Conservation (phyloP, 2,797 vertebrate species). For the Poeciliopsis gracilis region DNA sequence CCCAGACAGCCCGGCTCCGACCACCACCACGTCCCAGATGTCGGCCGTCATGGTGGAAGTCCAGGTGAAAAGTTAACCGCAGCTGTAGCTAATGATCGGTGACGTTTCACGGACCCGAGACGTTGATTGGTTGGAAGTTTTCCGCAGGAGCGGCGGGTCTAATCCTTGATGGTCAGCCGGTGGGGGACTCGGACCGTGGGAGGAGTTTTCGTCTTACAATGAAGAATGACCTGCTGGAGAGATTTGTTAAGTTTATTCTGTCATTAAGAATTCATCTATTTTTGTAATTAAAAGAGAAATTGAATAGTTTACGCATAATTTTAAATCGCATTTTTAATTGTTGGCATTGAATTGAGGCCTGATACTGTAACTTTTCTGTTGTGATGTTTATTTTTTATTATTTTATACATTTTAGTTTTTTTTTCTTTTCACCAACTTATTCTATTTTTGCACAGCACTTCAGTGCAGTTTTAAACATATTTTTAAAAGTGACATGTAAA, state of each 20-base stretch:
- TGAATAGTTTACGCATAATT: too few species aligned
- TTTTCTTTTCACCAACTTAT: too few species aligned
- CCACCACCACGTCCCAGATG: constrained; percentile 78
- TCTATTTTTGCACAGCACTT: too few species aligned
- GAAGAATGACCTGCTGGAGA: not conserved
- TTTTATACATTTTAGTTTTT: too few species aligned
- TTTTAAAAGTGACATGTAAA: too few species aligned
- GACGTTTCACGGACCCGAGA: not conserved
- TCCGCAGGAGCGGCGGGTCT: not conserved
- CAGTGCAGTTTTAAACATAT: too few species aligned
- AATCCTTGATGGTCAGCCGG: not conserved
- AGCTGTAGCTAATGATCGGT: not conserved
- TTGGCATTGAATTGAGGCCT: too few species aligned
- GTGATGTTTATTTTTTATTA: too few species aligned
- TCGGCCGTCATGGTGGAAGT: constrained; percentile 63
- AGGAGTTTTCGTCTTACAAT: not conserved
- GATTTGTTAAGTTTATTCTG: not conserved
- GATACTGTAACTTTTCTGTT: too few species aligned
- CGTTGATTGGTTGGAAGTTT: constrained; percentile 18
- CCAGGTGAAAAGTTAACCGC: not conserved
- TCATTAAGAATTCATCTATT: too few species aligned
- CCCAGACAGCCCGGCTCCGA: constrained; percentile 81
- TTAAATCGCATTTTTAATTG: too few species aligned
- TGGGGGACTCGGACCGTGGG: not conserved
- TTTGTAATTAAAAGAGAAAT: too few species aligned